Evolutionary conservation across 2,113 vertebrate species (phyloP), one percentile per base, ranked within the genome.

Genomic region (Datnioides undecimradiatus): DNA sequence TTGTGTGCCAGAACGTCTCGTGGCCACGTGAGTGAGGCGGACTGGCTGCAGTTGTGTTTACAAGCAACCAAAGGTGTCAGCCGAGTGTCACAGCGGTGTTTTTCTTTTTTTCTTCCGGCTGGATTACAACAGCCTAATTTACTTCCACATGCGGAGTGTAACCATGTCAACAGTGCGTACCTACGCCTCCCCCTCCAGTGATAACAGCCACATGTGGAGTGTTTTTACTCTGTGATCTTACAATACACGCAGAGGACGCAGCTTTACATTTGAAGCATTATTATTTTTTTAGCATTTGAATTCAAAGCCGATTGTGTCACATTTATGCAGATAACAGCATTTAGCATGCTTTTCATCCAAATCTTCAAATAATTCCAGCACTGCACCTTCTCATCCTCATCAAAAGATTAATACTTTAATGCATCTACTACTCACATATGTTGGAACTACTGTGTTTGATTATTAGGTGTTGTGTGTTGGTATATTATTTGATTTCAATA

Each of bases 1-100:
- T 69, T 6, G 57, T 49, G 48, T 31, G n/a, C 45, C 76, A 13
- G 46, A 52, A 51, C 29, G 36, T 59, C 82, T 88, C 6, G 17
- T 51, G 57, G 73, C 76, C 83, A 88, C 57, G 86, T 89, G 86
- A 82, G 84, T 25, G 36, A 67, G 76, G 75, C 54, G 41, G 81
- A 71, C 82, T 77, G 77, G 73, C 86, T 65, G 71, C 70, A 55
- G 65, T 88, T 91, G 77, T 93, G 92, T 93, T 92, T 93, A 93
- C 92, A 92, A 89, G 89, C 87, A 80, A 66, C 52, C 70, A 66
- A 52, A 86, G 87, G 89, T 91, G 92, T 91, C 91, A 91, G 87
- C 87, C 86, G 86, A 85, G 85, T 92, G 91, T 93, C 91, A 90
- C 69, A 21, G 83, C 45, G 19, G 0, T n/a, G 10, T 51, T 49